Conservation (phyloP, 2,888 invertebrate species). For the Agonopterix subpropinquella region DNA sequence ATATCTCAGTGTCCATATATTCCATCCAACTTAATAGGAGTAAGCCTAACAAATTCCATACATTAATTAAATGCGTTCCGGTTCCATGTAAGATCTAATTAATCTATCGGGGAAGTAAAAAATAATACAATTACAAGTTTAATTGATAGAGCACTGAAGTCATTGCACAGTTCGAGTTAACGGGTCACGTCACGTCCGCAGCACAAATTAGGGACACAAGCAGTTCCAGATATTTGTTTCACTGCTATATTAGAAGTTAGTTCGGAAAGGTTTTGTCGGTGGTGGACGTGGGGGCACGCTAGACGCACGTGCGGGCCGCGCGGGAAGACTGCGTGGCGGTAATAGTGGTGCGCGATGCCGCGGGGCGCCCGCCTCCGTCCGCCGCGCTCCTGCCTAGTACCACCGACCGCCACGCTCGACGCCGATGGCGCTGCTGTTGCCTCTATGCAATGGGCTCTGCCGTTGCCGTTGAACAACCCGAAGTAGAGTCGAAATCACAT, state of each 20-base stretch:
- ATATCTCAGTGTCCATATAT: conserved; percentile 40
- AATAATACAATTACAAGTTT: conserved; percentile 57
- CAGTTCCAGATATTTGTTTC: conserved; percentile 31
- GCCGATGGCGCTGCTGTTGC: conserved; percentile 42
- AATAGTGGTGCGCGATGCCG: conserved; percentile 37
- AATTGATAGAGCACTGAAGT: conserved; percentile 56
- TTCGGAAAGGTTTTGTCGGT: conserved; percentile 42
- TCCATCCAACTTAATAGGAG: conserved; percentile 37
- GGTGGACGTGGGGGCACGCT: conserved; percentile 47
- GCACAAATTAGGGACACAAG: conserved; percentile 27
- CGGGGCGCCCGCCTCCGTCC: conserved; percentile 17
- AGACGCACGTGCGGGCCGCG: conserved; percentile 70
- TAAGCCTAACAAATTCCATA: conserved; percentile 51
- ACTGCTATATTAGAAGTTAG: conserved; percentile 41
- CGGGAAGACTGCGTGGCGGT: conserved; percentile 76
- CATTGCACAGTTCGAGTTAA: conserved; percentile 32
- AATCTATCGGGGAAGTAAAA: conserved; percentile 60
- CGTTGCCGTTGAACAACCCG: background rate
- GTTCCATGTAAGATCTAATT: conserved; percentile 63
- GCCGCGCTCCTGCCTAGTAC: conserved; percentile 26
- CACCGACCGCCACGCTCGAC: conserved; percentile 35
- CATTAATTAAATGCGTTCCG: conserved; percentile 59
- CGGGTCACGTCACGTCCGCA: conserved; percentile 29
- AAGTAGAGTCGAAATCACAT: background rate
- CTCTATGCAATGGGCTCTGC: conserved; percentile 4